Base-by-base conservation (phyloP, 1,140 invertebrate genomes). In the Drosophila orena region DNA sequence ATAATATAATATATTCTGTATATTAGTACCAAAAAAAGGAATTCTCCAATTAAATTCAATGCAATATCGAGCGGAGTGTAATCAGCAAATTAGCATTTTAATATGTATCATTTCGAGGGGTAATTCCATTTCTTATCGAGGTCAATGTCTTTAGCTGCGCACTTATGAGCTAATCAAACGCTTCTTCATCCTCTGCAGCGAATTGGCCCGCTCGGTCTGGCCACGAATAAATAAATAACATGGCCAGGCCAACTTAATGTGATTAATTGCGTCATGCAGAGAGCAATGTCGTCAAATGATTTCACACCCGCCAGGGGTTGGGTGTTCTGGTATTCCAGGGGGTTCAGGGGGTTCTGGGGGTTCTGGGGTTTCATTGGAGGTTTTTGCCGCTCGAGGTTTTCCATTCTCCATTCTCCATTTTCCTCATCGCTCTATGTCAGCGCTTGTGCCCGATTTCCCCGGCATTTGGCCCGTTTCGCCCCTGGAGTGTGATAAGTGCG, bases 241-340 rank as follows among this genome's bases (percentile, higher is more conserved):
- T 42, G 44, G 62, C 12, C 34, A n/a, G 66, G 35, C 42, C 61
- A 85, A 70, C 58, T 69, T 84, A 84, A 84, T 84, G 84, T 84
- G 81, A 84, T 84, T 84, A 84, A 84, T 84, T 84, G 73, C 81
- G 81, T 84, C 81, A 85, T 84, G 77, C 72, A 46, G 81, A 49
- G 65, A 76, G 80, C 76, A 71, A 66, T 52, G 80, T 76, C 76
- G 80, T 85, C 81, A 85, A 84, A 84, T 85, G 81, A 86, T 84
- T 84, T 84, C 81, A 80, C 81, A 84, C 81, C 81, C 75, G 65
- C 54, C 65, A 35, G 42, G 50, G 42, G 68, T 49, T 46, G 49
- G 22, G 49, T 46, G 35, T 64, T 40, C 35, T 3, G 49, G 24
- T 4, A 4, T 24, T 24, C 22, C 5, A n/a, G n/a, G 22, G 22